Evolutionary conservation across 2,888 invertebrate species (phyloP), one percentile per base, ranked within the genome.

Genomic region (Hypomecis punctinalis): DNA sequence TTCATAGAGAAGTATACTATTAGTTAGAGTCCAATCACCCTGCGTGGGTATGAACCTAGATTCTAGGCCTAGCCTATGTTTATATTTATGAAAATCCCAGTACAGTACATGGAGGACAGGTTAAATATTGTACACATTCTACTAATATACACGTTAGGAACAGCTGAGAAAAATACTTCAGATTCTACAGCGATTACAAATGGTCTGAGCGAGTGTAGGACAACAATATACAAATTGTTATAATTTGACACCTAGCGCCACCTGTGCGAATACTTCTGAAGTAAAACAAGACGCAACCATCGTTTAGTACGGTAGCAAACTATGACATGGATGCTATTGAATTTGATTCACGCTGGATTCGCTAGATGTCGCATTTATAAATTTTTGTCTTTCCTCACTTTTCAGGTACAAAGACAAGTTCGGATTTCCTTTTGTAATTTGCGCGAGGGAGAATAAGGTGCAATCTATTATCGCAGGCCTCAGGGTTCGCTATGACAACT

Each of bases 351-450:
- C 5, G n/a, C 11, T 0, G 10, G 4, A 5, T 40, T 13, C 47
- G 54, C 43, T 60, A 74, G 72, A 69, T 72, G 66, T 58, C 70
- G 63, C 59, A 68, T 1, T 58, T 8, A 23, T 54, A 45, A 48
- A 46, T 35, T 43, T 23, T 23, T 23, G 23, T 23, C 23, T 2
- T 23, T 23, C 3, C 37, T 66, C 69, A 42, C 1, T 69, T 90
- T 90, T 13, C 86, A 95, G 94, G 70, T 96, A 96, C 77, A 95
- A 94, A 81, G 80, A 86, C 5, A 95, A 95, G 79, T 96, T 95
- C 80, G 94, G 94, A 36, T 96, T 96, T 77, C 95, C 96, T 0
- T 96, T 96, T 79, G 94, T 96, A 53, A 95, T 95, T 68, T 95
- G 95, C 74, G 95, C 94, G 0, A 89, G 95, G 66, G 94, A 94